Conservation (phyloP, 2,113 vertebrate genomes). For the Acanthochromis polyacanthus region DNA sequence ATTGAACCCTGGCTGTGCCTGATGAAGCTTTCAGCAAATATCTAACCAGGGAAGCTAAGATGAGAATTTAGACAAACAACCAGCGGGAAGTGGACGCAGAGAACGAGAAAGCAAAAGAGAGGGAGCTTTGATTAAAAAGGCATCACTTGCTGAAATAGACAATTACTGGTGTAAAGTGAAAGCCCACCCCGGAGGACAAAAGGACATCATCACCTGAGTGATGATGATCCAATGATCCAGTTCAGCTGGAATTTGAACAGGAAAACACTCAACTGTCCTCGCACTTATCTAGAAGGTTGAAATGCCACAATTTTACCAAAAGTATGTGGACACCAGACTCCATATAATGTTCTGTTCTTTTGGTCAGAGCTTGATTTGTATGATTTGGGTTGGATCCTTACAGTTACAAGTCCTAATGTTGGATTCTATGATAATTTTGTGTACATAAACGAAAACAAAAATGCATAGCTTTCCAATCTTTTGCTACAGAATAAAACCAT, state of each 20-base stretch:
- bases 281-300: too few relatives aligned
- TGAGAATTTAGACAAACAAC: slow-evolving; percentile 70
- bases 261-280: neutral
- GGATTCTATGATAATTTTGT: too few relatives aligned
- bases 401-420: too few relatives aligned
- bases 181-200: slow-evolving; percentile 47
- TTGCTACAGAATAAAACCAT: too few relatives aligned
- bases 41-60: slow-evolving; percentile 57
- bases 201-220: slow-evolving; percentile 26
- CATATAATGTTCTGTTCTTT: too few relatives aligned
- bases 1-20: slow-evolving; percentile 75
- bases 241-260: slow-evolving; percentile 14
- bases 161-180: slow-evolving; percentile 39
- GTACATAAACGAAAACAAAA: too few relatives aligned
- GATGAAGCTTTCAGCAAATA: slow-evolving; percentile 74
- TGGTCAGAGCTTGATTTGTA: too few relatives aligned
- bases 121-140: slow-evolving; percentile 63
- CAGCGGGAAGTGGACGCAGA: slow-evolving; percentile 35
- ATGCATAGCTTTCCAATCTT: too few relatives aligned
- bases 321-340: too few relatives aligned
- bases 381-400: too few relatives aligned
- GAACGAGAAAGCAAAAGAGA: slow-evolving; percentile 7
- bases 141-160: slow-evolving; percentile 47
- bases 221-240: slow-evolving; percentile 40
- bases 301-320: too few relatives aligned